Base-by-base conservation (phyloP, 2,797 vertebrate species). In the Cyprinodon diabolis region DNA sequence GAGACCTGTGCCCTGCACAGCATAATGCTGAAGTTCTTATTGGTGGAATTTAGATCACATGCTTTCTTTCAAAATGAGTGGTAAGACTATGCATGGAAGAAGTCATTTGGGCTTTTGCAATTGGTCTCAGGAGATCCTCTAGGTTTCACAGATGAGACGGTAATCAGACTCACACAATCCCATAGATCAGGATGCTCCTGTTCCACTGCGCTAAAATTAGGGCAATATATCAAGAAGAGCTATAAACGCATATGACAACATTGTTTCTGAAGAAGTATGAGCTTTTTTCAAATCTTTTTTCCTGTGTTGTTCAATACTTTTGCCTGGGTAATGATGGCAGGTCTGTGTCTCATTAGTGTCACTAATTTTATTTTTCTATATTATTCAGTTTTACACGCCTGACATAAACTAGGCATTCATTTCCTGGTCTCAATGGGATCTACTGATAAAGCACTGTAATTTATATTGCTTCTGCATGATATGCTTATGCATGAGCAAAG, bases 201-300 rank as follows among this genome's bases (percentile, higher is more conserved):
- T 69, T 85, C 76, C 84, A 80, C 74, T 51, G 82, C 78, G 77
- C 70, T 78, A 77, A 87, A 92, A 93, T 91, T 80, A 93, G 88
- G 83, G 76, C 86, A 84, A 89, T 93, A 90, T 82, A 93, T 93
- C 89, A 92, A 84, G 75, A 71, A 69, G 70, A 82, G 77, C 90
- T 76, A 91, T 92, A 92, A 91, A 81, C 87, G 85, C 86, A 86
- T 86, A 86, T 54, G 81, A 89, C 90, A 89, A 94, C 87, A 91
- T 88, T 89, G 86, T 89, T 90, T 84, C 81, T 72, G 75, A 78
- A 85, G 83, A 90, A 89, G 91, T 90, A 90, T 85, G 87, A 81
- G 73, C 49, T 84, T 88, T 86, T 76, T 85, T 75, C 47, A 21
- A 67, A 77, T 72, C 76, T 85, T 83, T 73, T 30, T 63, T 65